Base-by-base conservation (phyloP, 2,797 vertebrate species). In the Rallus crepitans region DNA sequence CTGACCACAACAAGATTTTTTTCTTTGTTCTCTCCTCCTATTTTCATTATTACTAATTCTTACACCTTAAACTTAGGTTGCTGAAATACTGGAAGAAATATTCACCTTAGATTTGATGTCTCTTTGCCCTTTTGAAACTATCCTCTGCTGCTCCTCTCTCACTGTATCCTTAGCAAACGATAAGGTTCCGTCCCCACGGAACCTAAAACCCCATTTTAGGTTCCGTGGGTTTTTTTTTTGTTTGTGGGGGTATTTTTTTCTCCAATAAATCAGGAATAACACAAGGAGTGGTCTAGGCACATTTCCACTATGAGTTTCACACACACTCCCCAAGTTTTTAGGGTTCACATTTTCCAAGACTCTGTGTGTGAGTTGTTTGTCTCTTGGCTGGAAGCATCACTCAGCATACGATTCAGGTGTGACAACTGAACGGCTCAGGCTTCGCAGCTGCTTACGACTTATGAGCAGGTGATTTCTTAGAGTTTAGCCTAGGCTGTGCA, bases 131-230 rank as follows among this genome's bases (percentile, higher is more conserved):
- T 65, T 89, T 35, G 70, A 68, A 90, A 37, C 21, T 87, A 25
- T 10, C 3, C 5, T 71, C 45, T 68, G 31, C 50, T 72, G 37
- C 19, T 47, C 37, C 3, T 1, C 37, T 78, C 15, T 37, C 10
- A 39, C 27, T 6, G 14, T 12, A 4, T 7, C 31, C 23, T 50
- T 68, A 37, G 57, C 73, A 70, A 39, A 0, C 1, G 0, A n/a
- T n/a, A n/a, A n/a, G n/a, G n/a, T n/a, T n/a, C n/a, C n/a, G n/a
- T n/a, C n/a, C n/a, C n/a, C n/a, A n/a, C n/a, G n/a, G n/a, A n/a
- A n/a, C n/a, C n/a, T n/a, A n/a, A n/a, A n/a, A n/a, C n/a, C 28
- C 8, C 9, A 53, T 30, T 79, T 65, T 40, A 11, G 6, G 6
- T 33, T 70, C 9, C 14, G 47, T 19, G 17, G 10, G 17, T 5